Evolutionary conservation across 1,140 invertebrate species (phyloP), one percentile per base, ranked within the genome.

Genomic region (Euura lappo): DNA sequence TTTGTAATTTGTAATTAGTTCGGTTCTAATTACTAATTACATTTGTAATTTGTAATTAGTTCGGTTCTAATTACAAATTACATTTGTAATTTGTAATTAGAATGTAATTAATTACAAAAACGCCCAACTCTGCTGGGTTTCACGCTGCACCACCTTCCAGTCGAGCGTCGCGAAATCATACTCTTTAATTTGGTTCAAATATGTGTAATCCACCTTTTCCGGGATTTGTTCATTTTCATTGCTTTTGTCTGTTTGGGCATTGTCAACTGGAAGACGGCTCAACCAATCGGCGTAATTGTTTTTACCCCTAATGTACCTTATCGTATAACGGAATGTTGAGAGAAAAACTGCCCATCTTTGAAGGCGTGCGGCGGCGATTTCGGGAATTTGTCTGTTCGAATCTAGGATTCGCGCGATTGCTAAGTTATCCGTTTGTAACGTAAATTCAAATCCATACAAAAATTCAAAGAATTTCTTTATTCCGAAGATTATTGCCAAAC

Each of bases 401-500:
- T 51, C 47, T 8, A 51, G 47, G n/a, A 51, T 51, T 51, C 47
- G 47, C 47, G 47, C 47, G 47, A 51, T 51, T 51, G 47, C 47
- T 51, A 51, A 2, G 2, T 51, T 51, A 51, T 51, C 47, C 11
- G 47, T 51, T 51, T 51, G 47, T 51, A 51, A 51, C 11, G 47
- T 51, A 2, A 51, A 51, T n/a, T 51, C 47, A 51, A 51, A 51
- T 51, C 79, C 77, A 71, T 82, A 84, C 11, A 90, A 74, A 78
- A 85, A 90, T 45, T 82, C 77, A 69, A 81, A 71, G 76, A 89
- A 89, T 70, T 88, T 83, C 69, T 84, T 80, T 7, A 88, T 79
- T 1, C 83, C 86, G 71, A 72, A 28, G 28, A 28, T 28, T 28
- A 28, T 28, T 28, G 28, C 28, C 28, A 28, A 28, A 28, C 28